A percentile compares a stretch with the other conserved stretches of the same genome.
Conservation (phyloP, 2,888 invertebrate species). For the Drosophila buzzatii region DNA sequence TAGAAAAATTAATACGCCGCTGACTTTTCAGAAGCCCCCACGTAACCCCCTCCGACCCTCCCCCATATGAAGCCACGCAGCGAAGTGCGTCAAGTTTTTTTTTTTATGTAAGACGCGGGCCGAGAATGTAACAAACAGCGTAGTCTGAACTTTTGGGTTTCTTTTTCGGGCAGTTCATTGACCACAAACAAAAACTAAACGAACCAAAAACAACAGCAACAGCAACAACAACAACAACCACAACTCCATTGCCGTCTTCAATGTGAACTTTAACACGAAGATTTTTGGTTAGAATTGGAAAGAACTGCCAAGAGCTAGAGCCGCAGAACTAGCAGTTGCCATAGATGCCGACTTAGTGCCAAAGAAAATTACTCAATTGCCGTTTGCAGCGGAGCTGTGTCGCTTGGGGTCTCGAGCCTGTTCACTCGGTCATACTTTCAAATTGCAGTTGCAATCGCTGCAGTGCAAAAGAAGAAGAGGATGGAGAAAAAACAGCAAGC, state of each 20-base stretch:
- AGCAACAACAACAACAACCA: constrained; percentile 30
- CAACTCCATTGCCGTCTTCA: constrained; percentile 38
- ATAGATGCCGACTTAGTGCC: background rate
- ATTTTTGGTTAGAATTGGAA: constrained; percentile 49
- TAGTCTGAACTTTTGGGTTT: constrained; percentile 71
- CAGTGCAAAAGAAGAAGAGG: constrained; percentile 21
- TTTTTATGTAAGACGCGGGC: constrained; percentile 68
- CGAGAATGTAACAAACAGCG: constrained; percentile 71
- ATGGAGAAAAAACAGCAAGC: background rate
- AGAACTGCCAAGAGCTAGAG: constrained; percentile 28
- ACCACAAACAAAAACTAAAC: constrained; percentile 66
- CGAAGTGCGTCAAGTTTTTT: constrained; percentile 61
- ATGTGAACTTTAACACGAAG: constrained; percentile 70
- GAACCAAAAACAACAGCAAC: constrained; percentile 31
- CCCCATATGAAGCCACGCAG: constrained; percentile 44
- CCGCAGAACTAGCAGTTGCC: constrained; percentile 25
- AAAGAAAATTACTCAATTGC: constrained; percentile 66
- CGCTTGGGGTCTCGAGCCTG: constrained; percentile 28
- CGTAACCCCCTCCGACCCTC: constrained; percentile 9
- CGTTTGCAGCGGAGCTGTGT: constrained; percentile 11
- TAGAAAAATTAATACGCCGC: constrained; percentile 79
- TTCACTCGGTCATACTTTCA: constrained; percentile 77
- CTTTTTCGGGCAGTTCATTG: constrained; percentile 75
- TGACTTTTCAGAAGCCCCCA: constrained; percentile 56
- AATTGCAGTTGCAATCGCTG: constrained; percentile 67